Base-by-base conservation (phyloP, 2,113 vertebrate genomes). In the Pontoporia blainvillei region DNA sequence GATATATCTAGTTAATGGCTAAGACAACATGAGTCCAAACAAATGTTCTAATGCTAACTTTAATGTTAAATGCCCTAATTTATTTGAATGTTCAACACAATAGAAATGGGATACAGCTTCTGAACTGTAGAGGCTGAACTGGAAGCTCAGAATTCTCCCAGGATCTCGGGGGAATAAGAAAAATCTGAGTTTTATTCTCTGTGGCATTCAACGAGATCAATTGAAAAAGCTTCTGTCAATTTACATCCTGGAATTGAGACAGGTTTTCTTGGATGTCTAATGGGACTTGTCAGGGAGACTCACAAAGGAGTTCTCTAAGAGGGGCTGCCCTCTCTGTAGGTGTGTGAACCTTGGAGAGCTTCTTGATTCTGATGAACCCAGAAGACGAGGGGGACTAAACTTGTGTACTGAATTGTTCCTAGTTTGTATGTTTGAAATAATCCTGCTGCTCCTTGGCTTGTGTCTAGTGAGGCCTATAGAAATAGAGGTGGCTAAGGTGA, bases 321-420 rank as follows among this genome's bases (percentile, higher is more conserved):
- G 25, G 8, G 5, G 0, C 20, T 39, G 6, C 21, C 18, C 8
- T 34, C 0, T 13, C 41, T 57, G 1, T 2, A 49, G 5, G 15
- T 72, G 6, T 27, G 2, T 64, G 7, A 73, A 41, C 46, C 3
- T 41, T 34, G n/a, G 5, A 71, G 6, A 76, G 3, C 15, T 31
- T 86, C 20, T 14, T 88, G 6, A 49, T 86, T 81, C 17, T 29
- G 5, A 64, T 72, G 27, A 75, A 66, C 2, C 39, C 5, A 34
- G 15, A 31, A 41, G 36, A 21, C 11, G 8, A 67, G 36, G 82
- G 2, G 44, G 8, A 21, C 5, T 59, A 5, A 31, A 44, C 0
- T 0, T 54, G 2, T 67, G 1, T 7, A 27, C 3, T 25, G 7
- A 72, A 62, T 23, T 54, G 11, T 27, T 62, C 52, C 21, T 72